phyloP scores from a whole-genome alignment of 2,888 invertebrate genomes.

The Orchesellides sinensis region DNA sequence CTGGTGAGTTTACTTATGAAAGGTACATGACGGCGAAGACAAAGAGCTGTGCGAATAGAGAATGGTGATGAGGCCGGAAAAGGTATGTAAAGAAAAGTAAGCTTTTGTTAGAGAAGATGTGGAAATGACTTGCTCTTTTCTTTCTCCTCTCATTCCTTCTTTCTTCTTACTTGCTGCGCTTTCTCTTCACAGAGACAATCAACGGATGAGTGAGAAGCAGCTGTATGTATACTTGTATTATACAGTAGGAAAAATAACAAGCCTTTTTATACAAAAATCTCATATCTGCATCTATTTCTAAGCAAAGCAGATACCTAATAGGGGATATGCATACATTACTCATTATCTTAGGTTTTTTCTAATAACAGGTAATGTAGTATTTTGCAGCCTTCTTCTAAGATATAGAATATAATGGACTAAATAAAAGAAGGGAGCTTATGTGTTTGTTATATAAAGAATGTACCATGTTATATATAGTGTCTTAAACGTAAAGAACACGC shows the following conservation, averaged over 20 bases:
- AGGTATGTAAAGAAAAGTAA: constrained; percentile 29
- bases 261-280: not conserved
- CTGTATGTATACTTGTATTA: not conserved
- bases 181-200: constrained; percentile 19
- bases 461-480: constrained; percentile 3
- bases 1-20: not conserved
- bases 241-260: not conserved
- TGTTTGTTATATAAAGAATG: not conserved
- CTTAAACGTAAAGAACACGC: constrained; percentile 17
- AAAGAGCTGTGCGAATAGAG: not conserved
- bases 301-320: not conserved
- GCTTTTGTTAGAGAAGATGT: constrained; percentile 39
- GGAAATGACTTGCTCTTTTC: constrained; percentile 45
- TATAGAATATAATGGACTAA: not conserved
- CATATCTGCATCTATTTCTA: constrained; percentile 14
- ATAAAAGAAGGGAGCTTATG: not conserved
- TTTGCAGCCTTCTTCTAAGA: constrained; percentile 1
- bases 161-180: constrained; percentile 5
- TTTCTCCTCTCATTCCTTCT: constrained; percentile 38
- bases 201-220: too few relatives aligned
- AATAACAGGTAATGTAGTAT: not conserved
- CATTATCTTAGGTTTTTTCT: constrained; percentile 25
- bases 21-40: not conserved
- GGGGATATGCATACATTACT: constrained; percentile 29
- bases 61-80: constrained; percentile 8